These are phyloP conservation scores for Neoscelio sp. DNA, from an alignment of 2,888 invertebrate genomes.

Conservation along the genomic window DNA sequence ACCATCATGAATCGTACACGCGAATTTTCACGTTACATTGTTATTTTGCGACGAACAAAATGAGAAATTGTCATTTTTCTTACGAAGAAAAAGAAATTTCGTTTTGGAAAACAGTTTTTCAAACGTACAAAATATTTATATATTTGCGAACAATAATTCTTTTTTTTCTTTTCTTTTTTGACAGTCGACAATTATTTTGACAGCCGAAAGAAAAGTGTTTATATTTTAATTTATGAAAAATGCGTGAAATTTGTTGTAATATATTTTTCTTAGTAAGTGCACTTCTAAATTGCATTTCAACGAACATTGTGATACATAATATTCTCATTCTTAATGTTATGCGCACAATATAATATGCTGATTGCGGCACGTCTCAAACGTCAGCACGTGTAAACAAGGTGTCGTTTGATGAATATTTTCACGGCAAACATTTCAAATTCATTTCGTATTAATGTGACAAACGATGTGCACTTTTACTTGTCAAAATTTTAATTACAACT, in stretches of 20 bases:
- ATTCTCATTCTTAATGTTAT: slow-evolving; percentile 41
- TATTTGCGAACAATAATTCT: background rate
- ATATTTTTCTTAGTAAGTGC: background rate
- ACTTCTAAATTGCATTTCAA: background rate
- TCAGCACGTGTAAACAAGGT: slow-evolving; percentile 39
- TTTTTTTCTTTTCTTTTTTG: background rate
- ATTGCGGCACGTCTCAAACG: slow-evolving; percentile 37
- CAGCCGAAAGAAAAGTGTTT: too few relatives aligned
- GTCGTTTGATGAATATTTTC: slow-evolving; percentile 46
- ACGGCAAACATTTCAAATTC: slow-evolving; percentile 26
- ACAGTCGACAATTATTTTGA: too few relatives aligned
- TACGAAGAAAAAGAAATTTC: too few relatives aligned
- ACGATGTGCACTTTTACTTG: slow-evolving; percentile 12
- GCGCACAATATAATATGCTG: slow-evolving; percentile 46
- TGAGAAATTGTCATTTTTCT: too few relatives aligned
- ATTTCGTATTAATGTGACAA: slow-evolving; percentile 20
- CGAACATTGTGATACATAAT: slow-evolving; percentile 17
- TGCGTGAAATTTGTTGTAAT: background rate
- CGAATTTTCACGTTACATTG: background rate
- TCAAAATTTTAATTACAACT: slow-evolving; percentile 15
- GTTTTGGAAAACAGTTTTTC: too few relatives aligned
- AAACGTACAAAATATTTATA: too few relatives aligned
- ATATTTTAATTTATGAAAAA: too few relatives aligned
- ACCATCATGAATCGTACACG: slow-evolving; percentile 8
- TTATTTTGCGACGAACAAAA: background rate